A percentile compares a stretch with the other conserved stretches of the same genome.
phyloP scores from a whole-genome alignment of 2,797 vertebrate genomes.

The Ara ararauna region DNA sequence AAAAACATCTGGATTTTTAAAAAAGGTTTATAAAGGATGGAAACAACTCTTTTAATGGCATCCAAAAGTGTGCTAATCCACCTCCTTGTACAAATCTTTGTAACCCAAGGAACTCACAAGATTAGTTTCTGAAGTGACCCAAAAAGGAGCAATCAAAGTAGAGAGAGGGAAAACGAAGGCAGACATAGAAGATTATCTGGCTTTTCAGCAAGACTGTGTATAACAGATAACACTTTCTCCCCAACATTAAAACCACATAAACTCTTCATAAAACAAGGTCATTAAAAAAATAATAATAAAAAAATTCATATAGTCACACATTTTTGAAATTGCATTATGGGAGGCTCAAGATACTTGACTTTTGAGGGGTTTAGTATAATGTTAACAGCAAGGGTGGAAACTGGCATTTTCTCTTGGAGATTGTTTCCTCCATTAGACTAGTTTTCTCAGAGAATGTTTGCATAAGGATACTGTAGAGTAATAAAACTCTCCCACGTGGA shows the following conservation, averaged over 20 bases:
- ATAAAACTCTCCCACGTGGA: not conserved
- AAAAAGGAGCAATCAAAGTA: not conserved
- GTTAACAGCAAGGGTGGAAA: not conserved
- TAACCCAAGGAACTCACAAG: not conserved
- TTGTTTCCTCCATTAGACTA: not conserved
- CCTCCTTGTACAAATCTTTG: not conserved
- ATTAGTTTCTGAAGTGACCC: constrained; percentile 1
- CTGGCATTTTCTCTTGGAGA: not conserved
- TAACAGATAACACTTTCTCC: not conserved
- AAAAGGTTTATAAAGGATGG: not conserved
- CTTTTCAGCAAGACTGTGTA: not conserved
- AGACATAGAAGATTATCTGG: not conserved
- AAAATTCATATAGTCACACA: not conserved
- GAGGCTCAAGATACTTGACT: not conserved
- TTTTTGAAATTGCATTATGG: not conserved
- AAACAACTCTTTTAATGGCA: not conserved
- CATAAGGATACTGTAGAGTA: not conserved
- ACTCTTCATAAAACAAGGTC: not conserved
- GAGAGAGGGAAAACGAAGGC: not conserved
- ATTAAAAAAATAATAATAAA: not conserved
- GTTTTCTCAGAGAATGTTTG: not conserved
- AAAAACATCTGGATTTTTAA: constrained; percentile 3
- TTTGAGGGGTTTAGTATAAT: not conserved
- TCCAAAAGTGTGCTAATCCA: not conserved
- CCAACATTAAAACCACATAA: not conserved